These are phyloP conservation scores for Callospermophilus lateralis DNA, from an alignment of 2,113 vertebrate species.

Conservation along the genomic window DNA sequence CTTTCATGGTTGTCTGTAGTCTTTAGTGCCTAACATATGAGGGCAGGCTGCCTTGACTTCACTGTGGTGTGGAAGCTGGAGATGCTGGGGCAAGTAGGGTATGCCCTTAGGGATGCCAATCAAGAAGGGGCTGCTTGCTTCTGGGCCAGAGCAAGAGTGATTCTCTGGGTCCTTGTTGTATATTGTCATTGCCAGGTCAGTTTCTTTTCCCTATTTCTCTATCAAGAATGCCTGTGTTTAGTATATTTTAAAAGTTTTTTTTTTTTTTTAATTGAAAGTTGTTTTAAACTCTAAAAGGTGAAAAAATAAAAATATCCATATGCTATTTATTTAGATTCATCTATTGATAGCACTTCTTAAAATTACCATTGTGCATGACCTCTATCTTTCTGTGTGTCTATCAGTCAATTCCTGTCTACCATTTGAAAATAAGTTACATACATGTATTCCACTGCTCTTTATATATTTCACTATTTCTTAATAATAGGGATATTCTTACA, in stretches of 20 bases:
- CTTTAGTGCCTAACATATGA: background rate
- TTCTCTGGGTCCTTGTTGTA: background rate
- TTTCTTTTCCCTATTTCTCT: background rate
- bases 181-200: background rate
- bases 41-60: background rate
- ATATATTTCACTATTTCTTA: background rate
- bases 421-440: background rate
- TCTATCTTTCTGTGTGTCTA: background rate
- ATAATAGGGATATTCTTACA: background rate
- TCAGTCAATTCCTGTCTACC: background rate
- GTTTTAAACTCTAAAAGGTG: conserved; percentile 8
- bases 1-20: background rate
- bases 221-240: background rate
- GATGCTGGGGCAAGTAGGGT: background rate
- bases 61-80: background rate
- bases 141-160: background rate
- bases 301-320: background rate
- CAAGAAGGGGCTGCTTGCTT: background rate
- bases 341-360: background rate
- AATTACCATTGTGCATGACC: no score
- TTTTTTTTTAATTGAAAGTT: background rate
- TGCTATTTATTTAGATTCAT: background rate
- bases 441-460: background rate
- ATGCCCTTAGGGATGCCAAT: background rate
- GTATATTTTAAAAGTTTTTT: background rate